phyloP scores from a whole-genome alignment of 2,888 invertebrate species.

The Lottia gigantea region DNA sequence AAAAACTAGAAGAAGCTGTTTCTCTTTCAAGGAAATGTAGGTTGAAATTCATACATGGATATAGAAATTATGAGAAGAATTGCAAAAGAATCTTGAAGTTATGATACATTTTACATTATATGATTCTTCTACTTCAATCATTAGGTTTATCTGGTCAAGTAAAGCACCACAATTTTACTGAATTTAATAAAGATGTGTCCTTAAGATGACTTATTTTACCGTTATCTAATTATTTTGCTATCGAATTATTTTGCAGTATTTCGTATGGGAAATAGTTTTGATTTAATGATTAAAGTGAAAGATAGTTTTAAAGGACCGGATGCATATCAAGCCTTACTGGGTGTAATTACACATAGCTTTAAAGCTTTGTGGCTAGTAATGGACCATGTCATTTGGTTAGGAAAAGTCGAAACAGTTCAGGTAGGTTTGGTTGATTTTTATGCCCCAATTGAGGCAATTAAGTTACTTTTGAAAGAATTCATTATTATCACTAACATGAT shows the following conservation, averaged over 20 bases:
- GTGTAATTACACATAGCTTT: constrained; percentile 26
- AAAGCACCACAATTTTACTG: too few species aligned
- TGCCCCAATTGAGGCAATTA: too few species aligned
- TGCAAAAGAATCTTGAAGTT: too few species aligned
- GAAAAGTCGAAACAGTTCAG: constrained; percentile 31
- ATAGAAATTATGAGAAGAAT: too few species aligned
- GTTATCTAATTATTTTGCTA: too few species aligned
- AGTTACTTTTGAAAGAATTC: too few species aligned
- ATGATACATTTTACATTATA: too few species aligned
- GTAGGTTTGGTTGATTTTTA: constrained; percentile 21
- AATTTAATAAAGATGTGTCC: too few species aligned
- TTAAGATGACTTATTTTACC: too few species aligned
- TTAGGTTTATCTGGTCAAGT: too few species aligned
- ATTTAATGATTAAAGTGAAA: constrained; percentile 28
- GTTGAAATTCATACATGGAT: neutral
- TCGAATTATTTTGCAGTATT: constrained; percentile 36
- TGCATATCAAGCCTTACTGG: constrained; percentile 20
- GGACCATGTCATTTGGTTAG: constrained; percentile 35
- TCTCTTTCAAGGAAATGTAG: constrained; percentile 36
- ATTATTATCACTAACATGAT: too few species aligned
- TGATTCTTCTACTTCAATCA: too few species aligned
- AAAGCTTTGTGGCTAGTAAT: constrained; percentile 35
- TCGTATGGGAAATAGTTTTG: constrained; percentile 33
- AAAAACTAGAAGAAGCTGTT: constrained; percentile 32
- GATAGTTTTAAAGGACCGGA: constrained; percentile 28